Evolutionary conservation across 1,140 invertebrate species (phyloP), one percentile per base, ranked within the genome.

Genomic region (Eufriesea mexicana): DNA sequence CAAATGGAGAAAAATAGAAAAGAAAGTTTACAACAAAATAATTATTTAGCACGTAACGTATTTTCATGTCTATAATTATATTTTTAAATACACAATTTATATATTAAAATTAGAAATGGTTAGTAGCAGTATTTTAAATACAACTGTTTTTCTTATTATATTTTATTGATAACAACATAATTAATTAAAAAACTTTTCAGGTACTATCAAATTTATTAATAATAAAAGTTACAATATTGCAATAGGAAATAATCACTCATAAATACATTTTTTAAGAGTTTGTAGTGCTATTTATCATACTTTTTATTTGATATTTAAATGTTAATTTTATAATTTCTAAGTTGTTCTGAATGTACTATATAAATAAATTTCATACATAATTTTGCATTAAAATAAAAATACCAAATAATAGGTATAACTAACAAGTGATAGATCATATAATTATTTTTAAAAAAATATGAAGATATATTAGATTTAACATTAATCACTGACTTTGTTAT

Each of bases 241-340:
- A 71, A 23, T 62, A 76, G 51, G 59, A 45, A 73, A 55, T 54
- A 76, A 72, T 80, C n/a, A 42, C 57, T 83, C 25, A 80, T 62
- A 80, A 55, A 77, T 54, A 62, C 18, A 51, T 67, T 71, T 89
- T 89, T 47, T 67, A 62, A 23, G 75, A 79, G 71, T 51, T 79
- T 78, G 79, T 84, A 83, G 45, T 79, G 71, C 55, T 66, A 45
- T 85, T 87, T 87, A 86, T 79, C 86, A 84, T 72, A 86, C 20
- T 18, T 54, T 83, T 84, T 84, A 84, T 88, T 87, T 83, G 88
- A 86, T 86, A 89, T 66, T 88, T 88, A 89, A 84, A 82, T 90
- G 83, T 89, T 91, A 91, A 88, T 89, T 86, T 67, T 91, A 90
- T 76, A 83, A 59, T 83, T 59, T 87, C 78, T 89, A 89, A 59